Base-by-base conservation (phyloP, 2,888 invertebrate genomes). In the Cosmia pyralina region DNA sequence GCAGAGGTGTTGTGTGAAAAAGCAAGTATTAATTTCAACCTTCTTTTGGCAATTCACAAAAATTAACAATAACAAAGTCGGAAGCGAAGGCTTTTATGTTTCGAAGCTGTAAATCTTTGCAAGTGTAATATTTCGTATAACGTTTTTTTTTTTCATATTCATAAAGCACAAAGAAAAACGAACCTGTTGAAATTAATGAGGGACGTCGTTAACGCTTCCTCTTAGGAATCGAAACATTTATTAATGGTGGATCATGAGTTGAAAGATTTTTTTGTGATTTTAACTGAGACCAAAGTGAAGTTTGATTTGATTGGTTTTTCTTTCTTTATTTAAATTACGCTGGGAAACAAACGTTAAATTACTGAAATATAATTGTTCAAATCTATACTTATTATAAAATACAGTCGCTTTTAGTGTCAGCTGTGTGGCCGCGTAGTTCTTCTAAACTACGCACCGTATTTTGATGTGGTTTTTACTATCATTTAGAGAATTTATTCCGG, bases 151-250 rank as follows among this genome's bases (percentile, higher is more conserved):
- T 69, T 83, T 59, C 55, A 67, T 78, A 72, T 77, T 77, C 69
- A 48, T 22, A 48, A 52, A 65, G 57, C 62, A 70, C 71, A 79
- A 82, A 76, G 73, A 58, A 66, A 77, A 79, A 66, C 50, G 75
- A 78, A 73, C 59, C 83, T 84, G 79, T 89, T 86, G 72, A 89
- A 85, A 88, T 90, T 90, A 91, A 92, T 86, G 90, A 90, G 88
- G 81, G 67, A 79, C 85, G 60, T 91, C 90, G 86, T 90, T 92
- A 91, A 85, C 84, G 85, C 77, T 71, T 79, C 70, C 68, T 77
- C 77, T 85, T 65, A 76, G 44, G 72, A 81, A 78, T 76, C 72
- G 77, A 79, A 82, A 81, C 71, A 82, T 85, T 85, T 66, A 82
- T 77, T 84, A 86, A 81, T 79, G 81, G 79, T 66, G 44, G 60